Conservation (phyloP, 2,113 vertebrate species). For the Martes martes region DNA sequence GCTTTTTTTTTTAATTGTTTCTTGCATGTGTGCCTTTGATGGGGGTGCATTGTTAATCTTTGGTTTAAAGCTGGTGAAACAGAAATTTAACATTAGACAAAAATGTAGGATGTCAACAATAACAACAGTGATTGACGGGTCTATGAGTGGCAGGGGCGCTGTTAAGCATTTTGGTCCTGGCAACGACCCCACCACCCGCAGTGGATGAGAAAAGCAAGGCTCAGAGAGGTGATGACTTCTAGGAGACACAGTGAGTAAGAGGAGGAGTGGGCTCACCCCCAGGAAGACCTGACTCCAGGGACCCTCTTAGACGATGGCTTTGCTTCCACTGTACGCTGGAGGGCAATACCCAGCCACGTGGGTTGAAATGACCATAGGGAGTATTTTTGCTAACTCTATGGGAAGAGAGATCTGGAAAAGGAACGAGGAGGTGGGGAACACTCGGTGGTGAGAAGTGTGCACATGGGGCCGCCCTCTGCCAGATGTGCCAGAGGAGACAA, state of each 20-base stretch:
- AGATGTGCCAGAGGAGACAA: neutral
- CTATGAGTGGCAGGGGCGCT: neutral
- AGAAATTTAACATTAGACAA: neutral
- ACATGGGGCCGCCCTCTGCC: neutral
- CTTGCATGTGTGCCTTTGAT: neutral
- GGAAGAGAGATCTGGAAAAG: neutral
- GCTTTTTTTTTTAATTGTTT: neutral
- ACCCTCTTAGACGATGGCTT: neutral
- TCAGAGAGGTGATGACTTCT: neutral
- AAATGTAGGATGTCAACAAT: neutral
- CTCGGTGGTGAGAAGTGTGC: fast-evolving
- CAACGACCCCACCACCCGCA: neutral
- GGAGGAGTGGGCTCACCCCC: neutral
- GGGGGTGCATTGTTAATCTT: neutral
- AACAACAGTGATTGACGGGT: neutral
- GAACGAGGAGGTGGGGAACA: neutral
- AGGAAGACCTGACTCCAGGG: neutral
- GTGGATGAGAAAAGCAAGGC: neutral
- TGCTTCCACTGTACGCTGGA: neutral
- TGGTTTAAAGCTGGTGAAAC: neutral
- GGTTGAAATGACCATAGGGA: neutral
- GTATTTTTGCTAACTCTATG: neutral
- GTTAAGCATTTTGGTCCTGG: neutral
- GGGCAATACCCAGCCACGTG: neutral
- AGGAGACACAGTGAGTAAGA: neutral